These are phyloP conservation scores for Argyresthia goedartella DNA, from an alignment of 2,888 invertebrate species.

Conservation along the genomic window DNA sequence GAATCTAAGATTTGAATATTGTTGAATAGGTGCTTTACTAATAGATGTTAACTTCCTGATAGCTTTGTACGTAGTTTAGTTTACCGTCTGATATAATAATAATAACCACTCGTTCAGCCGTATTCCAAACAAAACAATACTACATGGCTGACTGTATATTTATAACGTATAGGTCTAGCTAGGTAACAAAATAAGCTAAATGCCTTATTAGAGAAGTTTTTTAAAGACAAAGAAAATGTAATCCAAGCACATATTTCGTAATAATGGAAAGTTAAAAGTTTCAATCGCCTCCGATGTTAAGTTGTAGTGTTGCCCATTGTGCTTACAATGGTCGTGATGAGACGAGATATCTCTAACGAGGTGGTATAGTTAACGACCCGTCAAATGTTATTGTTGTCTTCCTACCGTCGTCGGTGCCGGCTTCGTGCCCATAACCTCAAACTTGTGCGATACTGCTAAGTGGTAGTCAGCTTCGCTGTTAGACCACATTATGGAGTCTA, in stretches of 20 bases:
- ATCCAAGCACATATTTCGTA: background rate
- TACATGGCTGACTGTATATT: too few relatives aligned
- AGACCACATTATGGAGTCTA: background rate
- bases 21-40: too few relatives aligned
- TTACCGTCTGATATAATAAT: too few relatives aligned
- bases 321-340: constrained; percentile 3
- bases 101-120: too few relatives aligned
- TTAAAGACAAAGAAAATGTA: background rate
- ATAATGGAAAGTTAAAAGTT: background rate
- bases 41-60: too few relatives aligned
- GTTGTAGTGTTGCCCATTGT: background rate
- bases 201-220: background rate
- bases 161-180: too few relatives aligned
- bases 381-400: constrained; percentile 50
- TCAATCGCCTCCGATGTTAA: constrained; percentile 1
- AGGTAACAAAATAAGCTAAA: too few relatives aligned
- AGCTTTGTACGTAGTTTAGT: too few relatives aligned
- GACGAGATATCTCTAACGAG: constrained; percentile 18
- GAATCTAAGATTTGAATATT: too few relatives aligned
- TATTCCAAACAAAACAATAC: too few relatives aligned
- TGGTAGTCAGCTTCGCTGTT: background rate
- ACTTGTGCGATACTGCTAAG: constrained; percentile 11
- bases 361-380: constrained; percentile 26
- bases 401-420: constrained; percentile 40
- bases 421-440: constrained; percentile 61